Evolutionary conservation across 1,140 invertebrate genomes (phyloP), one percentile per base, ranked within the genome.

Genomic region (Venturia canescens): DNA sequence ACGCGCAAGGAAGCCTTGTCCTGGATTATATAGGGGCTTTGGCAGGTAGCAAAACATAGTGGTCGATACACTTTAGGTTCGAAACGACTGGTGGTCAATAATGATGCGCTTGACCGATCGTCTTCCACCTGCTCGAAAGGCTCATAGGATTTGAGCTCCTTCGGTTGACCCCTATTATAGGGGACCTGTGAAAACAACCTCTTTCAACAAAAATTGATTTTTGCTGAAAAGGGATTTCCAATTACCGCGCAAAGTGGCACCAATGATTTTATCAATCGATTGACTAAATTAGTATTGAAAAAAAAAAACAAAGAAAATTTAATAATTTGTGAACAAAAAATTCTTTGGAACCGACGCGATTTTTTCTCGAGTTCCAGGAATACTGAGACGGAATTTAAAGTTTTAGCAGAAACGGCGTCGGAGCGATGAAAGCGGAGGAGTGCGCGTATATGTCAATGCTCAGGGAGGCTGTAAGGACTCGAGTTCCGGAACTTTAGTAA

Each of bases 401-500:
- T 44, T 44, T 44, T 44, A 44, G 38, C 11, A 44, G 13, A 44
- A 44, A 44, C 38, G 38, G 11, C 7, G 38, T 44, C 1, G 38
- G 11, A 44, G n/a, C n/a, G 38, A 44, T 44, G 38, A 63, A 63
- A 63, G 60, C 9, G 11, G 23, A 63, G 60, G 11, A 23, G 27
- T 26, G 15, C 3, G n/a, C 27, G 16, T 27, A 63, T 21, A 63
- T 9, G 50, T n/a, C 1, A 9, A 63, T n/a, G 29, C 31, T 44
- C 34, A 71, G 15, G 38, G n/a, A 71, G 34, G n/a, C 69, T 71
- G 69, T 69, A 38, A 53, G 71, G 48, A 74, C 44, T 74, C 71
- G 48, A 74, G 71, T 74, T 74, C 48, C 48, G 44, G 71, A 74
- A 74, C 44, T 53, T 48, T 23, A 26, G 71, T 74, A 74, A 74